A percentile compares a stretch with the other conserved stretches of the same genome.
Evolutionary conservation across 2,797 vertebrate species (phyloP).

Genomic region (Pyrocephalus nanus): DNA sequence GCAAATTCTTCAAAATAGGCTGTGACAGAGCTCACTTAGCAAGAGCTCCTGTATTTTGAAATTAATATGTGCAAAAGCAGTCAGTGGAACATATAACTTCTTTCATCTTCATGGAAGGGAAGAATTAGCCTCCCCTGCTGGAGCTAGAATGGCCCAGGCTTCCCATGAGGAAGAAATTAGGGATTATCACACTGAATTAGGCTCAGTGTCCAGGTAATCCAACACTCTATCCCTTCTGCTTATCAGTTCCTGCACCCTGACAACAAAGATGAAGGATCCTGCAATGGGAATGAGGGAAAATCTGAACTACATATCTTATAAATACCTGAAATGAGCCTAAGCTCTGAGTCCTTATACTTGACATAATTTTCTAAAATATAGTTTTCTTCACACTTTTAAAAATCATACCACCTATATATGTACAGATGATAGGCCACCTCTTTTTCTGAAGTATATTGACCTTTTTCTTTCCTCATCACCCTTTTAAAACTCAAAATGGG

Average conservation of each 20-base stretch:
- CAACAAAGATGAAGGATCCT: background rate
- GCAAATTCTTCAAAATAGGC: background rate
- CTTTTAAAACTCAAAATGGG: background rate
- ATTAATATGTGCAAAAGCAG: background rate
- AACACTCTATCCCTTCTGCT: background rate
- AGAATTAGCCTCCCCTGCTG: background rate
- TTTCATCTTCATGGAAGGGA: background rate
- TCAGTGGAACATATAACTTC: background rate
- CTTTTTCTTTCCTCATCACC: background rate
- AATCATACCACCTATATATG: rapidly evolving
- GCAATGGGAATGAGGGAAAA: background rate
- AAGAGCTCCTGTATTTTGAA: background rate
- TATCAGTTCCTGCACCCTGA: background rate
- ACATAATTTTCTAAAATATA: background rate
- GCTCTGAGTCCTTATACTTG: background rate
- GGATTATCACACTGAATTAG: background rate
- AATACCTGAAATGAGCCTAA: background rate
- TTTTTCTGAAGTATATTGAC: background rate
- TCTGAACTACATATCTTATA: background rate
- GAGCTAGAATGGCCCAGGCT: background rate
- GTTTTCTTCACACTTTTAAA: background rate
- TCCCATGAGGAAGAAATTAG: background rate
- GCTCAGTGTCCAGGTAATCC: background rate
- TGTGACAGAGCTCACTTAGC: background rate
- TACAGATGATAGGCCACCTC: background rate